A percentile compares a stretch with the other conserved stretches of the same genome.
These are phyloP conservation scores for Falco biarmicus DNA, from an alignment of 2,797 vertebrate genomes.

Conservation along the genomic window DNA sequence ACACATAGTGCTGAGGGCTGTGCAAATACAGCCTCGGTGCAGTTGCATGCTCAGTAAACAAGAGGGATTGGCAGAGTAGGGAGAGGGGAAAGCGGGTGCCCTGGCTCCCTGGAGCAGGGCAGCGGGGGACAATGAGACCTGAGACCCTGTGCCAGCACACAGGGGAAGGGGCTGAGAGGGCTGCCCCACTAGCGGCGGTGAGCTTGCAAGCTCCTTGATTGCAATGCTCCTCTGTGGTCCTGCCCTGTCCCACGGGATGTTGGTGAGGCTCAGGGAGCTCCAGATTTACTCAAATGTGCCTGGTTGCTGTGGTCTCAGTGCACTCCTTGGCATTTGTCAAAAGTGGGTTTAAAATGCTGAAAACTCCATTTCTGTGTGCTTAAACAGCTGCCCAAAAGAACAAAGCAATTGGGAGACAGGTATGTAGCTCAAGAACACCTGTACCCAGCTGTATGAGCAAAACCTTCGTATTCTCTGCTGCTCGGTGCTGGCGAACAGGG, in stretches of 20 bases:
- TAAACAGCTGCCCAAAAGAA: background rate
- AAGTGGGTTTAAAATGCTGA: background rate
- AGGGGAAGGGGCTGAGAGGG: background rate
- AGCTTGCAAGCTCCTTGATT: background rate
- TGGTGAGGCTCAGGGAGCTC: background rate
- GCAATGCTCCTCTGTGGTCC: background rate
- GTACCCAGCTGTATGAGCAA: background rate
- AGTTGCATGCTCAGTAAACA: background rate
- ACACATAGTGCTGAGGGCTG: background rate
- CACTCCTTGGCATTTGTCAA: background rate
- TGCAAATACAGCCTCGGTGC: background rate
- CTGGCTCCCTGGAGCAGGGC: background rate
- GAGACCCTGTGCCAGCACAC: fast-evolving
- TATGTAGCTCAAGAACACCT: background rate
- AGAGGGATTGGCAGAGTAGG: background rate
- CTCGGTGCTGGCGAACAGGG: background rate
- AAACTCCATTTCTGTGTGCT: background rate
- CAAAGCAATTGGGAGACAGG: background rate
- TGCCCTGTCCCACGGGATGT: background rate
- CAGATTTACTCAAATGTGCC: fast-evolving
- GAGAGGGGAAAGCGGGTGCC: background rate
- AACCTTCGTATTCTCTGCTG: background rate
- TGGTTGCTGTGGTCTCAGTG: fast-evolving
- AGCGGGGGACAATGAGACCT: fast-evolving
- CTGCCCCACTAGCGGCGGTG: background rate